Base-by-base conservation (phyloP, 2,888 invertebrate species). In the Amphipoea lucens region DNA sequence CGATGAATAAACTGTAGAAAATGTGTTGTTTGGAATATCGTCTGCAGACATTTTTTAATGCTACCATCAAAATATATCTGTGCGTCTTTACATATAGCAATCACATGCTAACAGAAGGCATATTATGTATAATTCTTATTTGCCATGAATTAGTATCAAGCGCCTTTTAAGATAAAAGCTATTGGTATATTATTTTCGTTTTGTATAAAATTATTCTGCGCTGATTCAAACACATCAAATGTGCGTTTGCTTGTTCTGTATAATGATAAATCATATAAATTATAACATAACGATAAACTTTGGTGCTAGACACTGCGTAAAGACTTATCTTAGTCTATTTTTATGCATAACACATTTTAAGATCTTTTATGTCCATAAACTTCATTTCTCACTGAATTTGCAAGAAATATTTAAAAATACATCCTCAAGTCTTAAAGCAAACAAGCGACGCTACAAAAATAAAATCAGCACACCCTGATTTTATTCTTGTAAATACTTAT, bases 61-160 rank as follows among this genome's bases (percentile, higher is more conserved):
- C 51, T 51, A 70, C 23, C 40, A 70, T 54, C 23, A 23, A 70
- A 57, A n/a, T 57, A n/a, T 40, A 42, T 42, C 40, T 40, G 17
- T 80, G 5, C 63, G 54, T 60, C 77, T 77, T 72, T 63, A 65
- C 42, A 65, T 57, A 81, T 68, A 82, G 65, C 45, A 60, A 57
- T 73, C 42, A 29, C 83, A 83, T 83, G 82, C 65, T 65, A 29
- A 36, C 42, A 65, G 20, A 36, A 54, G 12, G 62, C 60, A 72
- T 68, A 17, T 36, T 48, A 69, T 42, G 9, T 12, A 14, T 57
- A 54, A 45, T 57, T 40, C 9, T 40, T 57, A 72, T 57, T 40
- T 68, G 14, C 7, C 29, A 75, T 40, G 14, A 65, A 70, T 69
- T 65, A 78, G 72, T 78, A 51, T 48, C 1, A 62, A 67, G 54